Conservation (phyloP, 2,113 vertebrate genomes). For the Zosterops borbonicus region DNA sequence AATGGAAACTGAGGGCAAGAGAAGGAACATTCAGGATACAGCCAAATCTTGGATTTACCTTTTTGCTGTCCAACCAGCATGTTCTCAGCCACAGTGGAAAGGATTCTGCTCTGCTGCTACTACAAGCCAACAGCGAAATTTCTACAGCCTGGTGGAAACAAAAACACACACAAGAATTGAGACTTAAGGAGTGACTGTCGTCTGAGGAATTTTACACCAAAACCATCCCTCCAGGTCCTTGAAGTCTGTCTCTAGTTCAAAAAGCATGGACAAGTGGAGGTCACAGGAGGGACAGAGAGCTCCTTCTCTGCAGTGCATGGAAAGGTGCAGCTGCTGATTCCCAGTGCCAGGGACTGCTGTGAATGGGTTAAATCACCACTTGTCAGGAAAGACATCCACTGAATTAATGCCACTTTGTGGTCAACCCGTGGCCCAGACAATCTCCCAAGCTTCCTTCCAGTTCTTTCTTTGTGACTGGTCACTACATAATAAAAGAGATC, state of each 20-base stretch:
- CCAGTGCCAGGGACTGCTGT: neutral
- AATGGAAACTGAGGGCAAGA: neutral
- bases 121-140: neutral
- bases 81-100: neutral
- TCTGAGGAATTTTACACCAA: neutral
- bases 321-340: neutral
- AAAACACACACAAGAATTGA: neutral
- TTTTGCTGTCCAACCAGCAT: neutral
- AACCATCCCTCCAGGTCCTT: neutral
- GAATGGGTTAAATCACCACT: neutral
- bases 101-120: neutral
- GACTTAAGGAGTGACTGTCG: neutral
- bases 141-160: neutral
- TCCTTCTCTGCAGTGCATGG: neutral
- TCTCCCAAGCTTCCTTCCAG: neutral
- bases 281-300: rapidly evolving
- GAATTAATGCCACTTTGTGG: neutral
- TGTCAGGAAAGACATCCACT: neutral
- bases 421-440: neutral
- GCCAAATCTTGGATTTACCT: neutral
- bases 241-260: neutral
- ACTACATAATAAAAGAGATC: neutral
- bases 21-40: neutral
- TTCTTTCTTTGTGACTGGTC: neutral
- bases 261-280: neutral